Evolutionary conservation across 2,797 vertebrate species (phyloP).

Genomic region (Bradypus variegatus): DNA sequence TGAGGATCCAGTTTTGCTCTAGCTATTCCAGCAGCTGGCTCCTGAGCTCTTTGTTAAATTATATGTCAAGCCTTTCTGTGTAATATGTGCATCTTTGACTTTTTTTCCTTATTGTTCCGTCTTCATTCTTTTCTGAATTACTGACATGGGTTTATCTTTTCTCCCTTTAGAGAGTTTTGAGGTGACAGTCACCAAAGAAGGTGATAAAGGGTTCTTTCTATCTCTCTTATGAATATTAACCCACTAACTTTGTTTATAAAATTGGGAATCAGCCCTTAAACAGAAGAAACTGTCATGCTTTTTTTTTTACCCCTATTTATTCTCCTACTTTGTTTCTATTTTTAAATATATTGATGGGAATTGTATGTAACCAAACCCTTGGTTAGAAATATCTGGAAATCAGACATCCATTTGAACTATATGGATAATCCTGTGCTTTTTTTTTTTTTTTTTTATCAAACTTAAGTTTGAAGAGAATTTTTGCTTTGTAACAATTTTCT

Average conservation of each 20-base stretch:
- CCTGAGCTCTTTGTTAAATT: background rate
- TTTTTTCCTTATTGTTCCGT: constrained; percentile 71
- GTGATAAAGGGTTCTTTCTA: constrained; percentile 98
- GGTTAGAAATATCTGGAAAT: constrained; percentile 98
- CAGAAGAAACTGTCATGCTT: constrained; percentile 87
- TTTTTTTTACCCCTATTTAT: constrained; percentile 70
- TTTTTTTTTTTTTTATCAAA: background rate
- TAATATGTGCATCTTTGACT: constrained; percentile 70
- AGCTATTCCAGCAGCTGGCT: background rate
- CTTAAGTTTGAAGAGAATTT: background rate
- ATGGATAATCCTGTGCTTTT: background rate
- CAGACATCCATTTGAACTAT: constrained; percentile 94
- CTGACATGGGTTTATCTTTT: constrained; percentile 98
- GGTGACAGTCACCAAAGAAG: constrained; percentile 99
- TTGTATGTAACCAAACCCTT: constrained; percentile 80
- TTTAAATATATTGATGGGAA: constrained; percentile 81
- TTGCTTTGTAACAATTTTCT: background rate
- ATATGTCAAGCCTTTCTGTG: constrained; percentile 60
- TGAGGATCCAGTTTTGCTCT: background rate
- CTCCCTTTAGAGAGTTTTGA: constrained; percentile 99
- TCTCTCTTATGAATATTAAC: constrained; percentile 92
- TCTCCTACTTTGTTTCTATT: constrained; percentile 73
- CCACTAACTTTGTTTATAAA: constrained; percentile 91
- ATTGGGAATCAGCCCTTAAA: constrained; percentile 91
- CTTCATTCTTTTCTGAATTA: constrained; percentile 80